These are phyloP conservation scores for Stegophylla sp. DNA, from an alignment of 2,888 invertebrate species.

Conservation along the genomic window DNA sequence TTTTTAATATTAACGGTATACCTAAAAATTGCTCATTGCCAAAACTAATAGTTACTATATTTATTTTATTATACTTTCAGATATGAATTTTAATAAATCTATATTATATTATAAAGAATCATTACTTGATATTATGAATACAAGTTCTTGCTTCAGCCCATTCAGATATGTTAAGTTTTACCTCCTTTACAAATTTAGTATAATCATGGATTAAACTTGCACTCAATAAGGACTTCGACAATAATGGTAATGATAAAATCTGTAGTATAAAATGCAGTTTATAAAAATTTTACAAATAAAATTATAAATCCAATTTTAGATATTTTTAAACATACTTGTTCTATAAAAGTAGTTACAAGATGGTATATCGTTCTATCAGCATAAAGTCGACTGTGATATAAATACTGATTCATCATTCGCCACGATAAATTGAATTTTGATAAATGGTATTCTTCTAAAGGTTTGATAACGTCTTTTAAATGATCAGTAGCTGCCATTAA, in stretches of 20 bases:
- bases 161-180: slow-evolving; percentile 46
- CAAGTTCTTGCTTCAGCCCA: slow-evolving; percentile 50
- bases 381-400: slow-evolving; percentile 70
- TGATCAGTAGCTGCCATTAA: slow-evolving; percentile 71
- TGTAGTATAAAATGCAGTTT: too few relatives aligned
- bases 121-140: slow-evolving; percentile 53
- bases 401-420: slow-evolving; percentile 73
- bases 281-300: background rate
- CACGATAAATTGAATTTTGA: slow-evolving; percentile 73
- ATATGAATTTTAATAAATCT: too few relatives aligned
- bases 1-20: too few relatives aligned
- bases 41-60: too few relatives aligned
- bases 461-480: slow-evolving; percentile 69
- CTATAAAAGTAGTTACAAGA: slow-evolving; percentile 67
- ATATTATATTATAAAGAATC: too few relatives aligned
- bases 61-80: too few relatives aligned
- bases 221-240: slow-evolving; percentile 46
- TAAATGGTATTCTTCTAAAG: slow-evolving; percentile 71
- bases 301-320: slow-evolving; percentile 23
- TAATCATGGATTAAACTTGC: slow-evolving; percentile 48
- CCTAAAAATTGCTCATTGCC: too few relatives aligned
- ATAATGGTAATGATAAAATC: slow-evolving; percentile 28
- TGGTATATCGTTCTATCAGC: slow-evolving; percentile 64
- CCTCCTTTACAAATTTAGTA: slow-evolving; percentile 49
- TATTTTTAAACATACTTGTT: slow-evolving; percentile 66